These are phyloP conservation scores for Bombyx mandarina DNA, from an alignment of 1,140 invertebrate species.

Conservation along the genomic window DNA sequence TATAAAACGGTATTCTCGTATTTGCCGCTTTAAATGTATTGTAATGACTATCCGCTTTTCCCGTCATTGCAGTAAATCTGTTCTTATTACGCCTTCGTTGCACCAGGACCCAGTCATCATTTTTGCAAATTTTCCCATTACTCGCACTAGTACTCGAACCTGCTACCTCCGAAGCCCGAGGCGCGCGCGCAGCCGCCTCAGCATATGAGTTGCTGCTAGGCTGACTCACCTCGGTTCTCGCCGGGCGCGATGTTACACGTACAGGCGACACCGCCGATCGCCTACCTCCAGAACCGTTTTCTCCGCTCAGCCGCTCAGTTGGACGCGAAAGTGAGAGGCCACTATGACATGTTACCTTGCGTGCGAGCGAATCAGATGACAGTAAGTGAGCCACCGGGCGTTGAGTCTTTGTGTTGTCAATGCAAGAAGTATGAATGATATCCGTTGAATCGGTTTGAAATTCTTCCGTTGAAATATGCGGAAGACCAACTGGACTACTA, in stretches of 20 bases:
- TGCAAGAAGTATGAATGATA: background rate
- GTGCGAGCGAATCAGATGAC: too few relatives aligned
- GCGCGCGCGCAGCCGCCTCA: background rate
- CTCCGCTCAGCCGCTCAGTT: background rate
- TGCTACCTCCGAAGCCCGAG: background rate
- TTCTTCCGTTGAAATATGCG: background rate
- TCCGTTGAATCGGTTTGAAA: background rate
- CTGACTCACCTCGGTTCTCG: too few relatives aligned
- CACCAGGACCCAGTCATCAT: constrained; percentile 4
- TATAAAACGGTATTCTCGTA: background rate
- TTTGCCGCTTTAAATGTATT: constrained; percentile 1
- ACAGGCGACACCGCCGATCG: too few relatives aligned
- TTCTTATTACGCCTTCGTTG: constrained; percentile 3
- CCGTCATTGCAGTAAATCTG: constrained; percentile 1
- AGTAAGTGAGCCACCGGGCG: background rate
- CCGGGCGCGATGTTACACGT: too few relatives aligned
- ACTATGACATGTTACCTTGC: background rate
- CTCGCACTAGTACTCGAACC: background rate
- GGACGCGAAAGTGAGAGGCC: background rate
- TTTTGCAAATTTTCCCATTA: constrained; percentile 2
- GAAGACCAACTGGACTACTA: constrained; percentile 5
- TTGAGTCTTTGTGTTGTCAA: background rate
- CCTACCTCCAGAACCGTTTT: background rate
- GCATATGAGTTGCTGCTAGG: too few relatives aligned
- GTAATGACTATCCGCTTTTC: constrained; percentile 1